These are phyloP conservation scores for Bradypodion pumilum DNA, from an alignment of 2,797 vertebrate genomes.

Conservation along the genomic window DNA sequence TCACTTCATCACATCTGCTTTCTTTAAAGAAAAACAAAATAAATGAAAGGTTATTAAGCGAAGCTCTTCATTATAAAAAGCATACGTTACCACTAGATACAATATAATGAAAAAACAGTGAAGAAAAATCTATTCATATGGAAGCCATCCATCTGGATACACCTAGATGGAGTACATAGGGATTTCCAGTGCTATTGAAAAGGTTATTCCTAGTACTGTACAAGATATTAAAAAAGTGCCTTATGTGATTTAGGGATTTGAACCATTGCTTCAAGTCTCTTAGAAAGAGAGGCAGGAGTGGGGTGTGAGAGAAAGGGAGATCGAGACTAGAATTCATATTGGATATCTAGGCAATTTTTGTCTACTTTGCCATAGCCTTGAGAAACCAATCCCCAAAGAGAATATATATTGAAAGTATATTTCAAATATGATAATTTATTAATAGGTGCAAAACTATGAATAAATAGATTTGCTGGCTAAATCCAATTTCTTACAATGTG, in stretches of 20 bases:
- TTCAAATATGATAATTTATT: constrained; percentile 47
- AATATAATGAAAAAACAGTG: constrained; percentile 63
- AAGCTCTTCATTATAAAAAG: constrained; percentile 66
- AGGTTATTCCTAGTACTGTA: constrained; percentile 65
- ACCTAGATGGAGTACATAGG: constrained; percentile 56
- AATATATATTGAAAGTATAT: constrained; percentile 10
- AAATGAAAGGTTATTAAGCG: constrained; percentile 69
- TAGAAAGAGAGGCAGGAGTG: constrained; percentile 44
- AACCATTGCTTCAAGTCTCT: constrained; percentile 48
- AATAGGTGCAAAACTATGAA: constrained; percentile 24
- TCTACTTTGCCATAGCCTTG: constrained; percentile 15
- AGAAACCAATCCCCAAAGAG: constrained; percentile 19
- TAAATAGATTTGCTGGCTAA: constrained; percentile 49
- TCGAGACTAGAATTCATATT: constrained; percentile 39
- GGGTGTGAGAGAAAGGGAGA: constrained; percentile 13
- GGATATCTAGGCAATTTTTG: constrained; percentile 28
- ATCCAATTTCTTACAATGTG: constrained; percentile 36
- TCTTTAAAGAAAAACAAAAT: constrained; percentile 58
- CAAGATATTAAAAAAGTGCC: constrained; percentile 71
- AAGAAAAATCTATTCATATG: constrained; percentile 70
- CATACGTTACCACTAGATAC: constrained; percentile 47
- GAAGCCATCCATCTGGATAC: constrained; percentile 72
- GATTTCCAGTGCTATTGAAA: constrained; percentile 71
- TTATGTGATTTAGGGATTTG: constrained; percentile 59
- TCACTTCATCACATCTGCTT: constrained; percentile 73